Base-by-base conservation (phyloP, 2,797 vertebrate species). In the Onychomys leucogaster region DNA sequence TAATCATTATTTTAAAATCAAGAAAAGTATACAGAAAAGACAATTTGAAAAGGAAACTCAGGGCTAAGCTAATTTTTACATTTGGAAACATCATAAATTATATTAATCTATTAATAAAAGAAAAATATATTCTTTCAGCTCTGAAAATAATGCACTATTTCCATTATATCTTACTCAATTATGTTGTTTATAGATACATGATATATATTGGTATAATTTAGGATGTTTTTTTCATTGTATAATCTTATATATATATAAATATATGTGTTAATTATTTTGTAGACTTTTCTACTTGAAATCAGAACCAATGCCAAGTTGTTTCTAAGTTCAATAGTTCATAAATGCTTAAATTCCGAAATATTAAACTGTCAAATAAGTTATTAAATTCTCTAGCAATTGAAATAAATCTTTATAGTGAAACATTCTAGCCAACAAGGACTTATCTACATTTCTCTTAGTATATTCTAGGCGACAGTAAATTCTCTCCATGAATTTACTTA, bases 121-220 rank as follows among this genome's bases (percentile, higher is more conserved):
- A 76, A 63, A 78, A 52, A 89, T 43, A 88, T 11, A 13, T 23
- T 46, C 16, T n/a, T 71, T 93, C 41, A n/a, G 0, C 32, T n/a
- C 34, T 84, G 32, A 49, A 61, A 80, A 21, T 81, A 73, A 63
- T 81, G 6, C 32, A 75, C 65, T 84, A 17, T 90, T 82, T 63
- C 14, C 76, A 25, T 37, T 78, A n/a, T 17, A 2, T 43, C 5
- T 9, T 2, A 29, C 75, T 85, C 7, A 19, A 69, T 55, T 88
- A 23, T 21, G 37, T 77, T 76, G 46, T 84, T 77, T 90, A 46
- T 0, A 43, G 19, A 81, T 49, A 23, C 5, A 10, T 78, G 2
- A 63, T 91, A 14, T 93, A 89, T n/a, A 89, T 69, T 61, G 23
- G 46, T 90, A 37, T 55, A 69, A 88, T 41, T 93, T 75, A 41